Percentiles rank a stretch among this genome's conserved stretches.
phyloP scores from a whole-genome alignment of 2,113 vertebrate species.

The Protomyctophum bolini region DNA sequence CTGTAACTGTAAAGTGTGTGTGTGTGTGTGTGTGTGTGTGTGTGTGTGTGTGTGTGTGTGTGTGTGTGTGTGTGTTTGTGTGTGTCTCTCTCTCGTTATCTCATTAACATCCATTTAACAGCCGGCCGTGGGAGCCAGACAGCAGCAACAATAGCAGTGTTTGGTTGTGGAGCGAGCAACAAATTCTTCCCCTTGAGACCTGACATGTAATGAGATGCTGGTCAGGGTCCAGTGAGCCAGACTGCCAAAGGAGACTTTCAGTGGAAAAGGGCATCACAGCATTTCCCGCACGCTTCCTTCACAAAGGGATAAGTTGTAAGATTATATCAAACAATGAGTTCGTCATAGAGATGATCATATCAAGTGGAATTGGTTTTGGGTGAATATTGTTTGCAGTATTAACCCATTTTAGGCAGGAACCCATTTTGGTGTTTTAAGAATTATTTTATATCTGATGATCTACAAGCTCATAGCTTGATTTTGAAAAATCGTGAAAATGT shows the following conservation, averaged over 20 bases:
- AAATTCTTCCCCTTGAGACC: neutral
- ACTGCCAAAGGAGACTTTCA: neutral
- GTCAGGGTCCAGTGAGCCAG: constrained; percentile 14
- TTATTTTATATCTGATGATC: too few relatives aligned
- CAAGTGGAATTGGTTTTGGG: too few relatives aligned
- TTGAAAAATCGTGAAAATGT: too few relatives aligned
- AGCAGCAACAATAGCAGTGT: neutral
- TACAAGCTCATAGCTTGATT: too few relatives aligned
- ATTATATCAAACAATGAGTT: neutral
- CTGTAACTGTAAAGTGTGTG: neutral
- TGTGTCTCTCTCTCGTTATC: constrained; percentile 10
- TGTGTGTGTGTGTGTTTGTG: neutral
- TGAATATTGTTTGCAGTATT: too few relatives aligned
- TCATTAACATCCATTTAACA: constrained; percentile 13
- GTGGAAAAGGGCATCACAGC: neutral
- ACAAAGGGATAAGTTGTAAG: neutral
- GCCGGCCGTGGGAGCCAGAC: neutral
- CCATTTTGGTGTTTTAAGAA: too few relatives aligned
- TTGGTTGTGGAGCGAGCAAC: neutral
- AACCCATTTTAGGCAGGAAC: too few relatives aligned
- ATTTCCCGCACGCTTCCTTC: neutral
- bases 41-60: neutral
- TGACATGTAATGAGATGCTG: constrained; percentile 19
- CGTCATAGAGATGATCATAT: too few relatives aligned
- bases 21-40: constrained; percentile 1